Evolutionary conservation across 2,888 invertebrate genomes (phyloP), one percentile per base, ranked within the genome.

Genomic region (Lycia hirtaria): DNA sequence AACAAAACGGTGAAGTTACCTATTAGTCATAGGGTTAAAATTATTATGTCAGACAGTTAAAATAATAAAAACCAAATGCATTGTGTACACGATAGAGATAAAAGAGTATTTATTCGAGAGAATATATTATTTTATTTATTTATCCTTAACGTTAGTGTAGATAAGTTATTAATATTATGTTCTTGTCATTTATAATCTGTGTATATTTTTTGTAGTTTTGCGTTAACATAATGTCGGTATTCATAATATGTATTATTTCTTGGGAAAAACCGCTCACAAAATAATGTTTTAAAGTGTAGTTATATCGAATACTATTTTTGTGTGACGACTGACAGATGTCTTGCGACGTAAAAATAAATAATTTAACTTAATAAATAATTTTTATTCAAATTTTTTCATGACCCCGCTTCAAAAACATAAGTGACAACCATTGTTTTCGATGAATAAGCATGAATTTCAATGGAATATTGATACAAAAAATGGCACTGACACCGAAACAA

Each of bases 1-100:
- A 70, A 71, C 55, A 61, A 70, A 73, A 77, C 89, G 89, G 89
- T 89, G 67, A 80, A 78, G 90, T 90, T 90, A 89, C 89, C 90
- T 89, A 89, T 83, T 83, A 83, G 80, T 71, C 65, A 68, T 64
- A 64, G 40, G 40, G 17, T 47, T 37, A 14, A 24, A 55, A 38
- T 38, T 47, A 49, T 20, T 53, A 26, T 56, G 53, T 51, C 51
- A 56, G 26, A 43, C 38, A 49, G 61, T 62, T 63, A 62, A 54
- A 32, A 48, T 15, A 52, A 51, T 28, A 56, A 37, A 43, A 54
- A 40, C 33, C 54, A 48, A 56, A 49, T 45, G 48, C 50, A 47
- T 48, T 26, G 17, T 40, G 40, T 49, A 38, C 38, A 50, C 26
- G 40, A 52, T 62, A 75, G 74, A 71, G 69, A 76, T 72, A 72